phyloP scores from a whole-genome alignment of 2,888 invertebrate species.

The Amblyjoppa proteus region DNA sequence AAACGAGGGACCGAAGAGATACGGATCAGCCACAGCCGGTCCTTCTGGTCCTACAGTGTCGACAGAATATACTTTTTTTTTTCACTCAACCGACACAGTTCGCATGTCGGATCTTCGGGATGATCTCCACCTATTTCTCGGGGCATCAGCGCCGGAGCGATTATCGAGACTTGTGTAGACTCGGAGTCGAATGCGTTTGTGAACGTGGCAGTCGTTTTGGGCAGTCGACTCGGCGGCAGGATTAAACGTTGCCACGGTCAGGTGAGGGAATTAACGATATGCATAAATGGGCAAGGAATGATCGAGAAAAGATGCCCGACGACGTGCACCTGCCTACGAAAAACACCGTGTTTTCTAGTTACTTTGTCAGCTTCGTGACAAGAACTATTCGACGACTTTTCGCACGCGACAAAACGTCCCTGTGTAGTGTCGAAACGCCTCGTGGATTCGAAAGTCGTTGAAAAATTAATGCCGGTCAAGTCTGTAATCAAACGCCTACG shows the following conservation, averaged over 20 bases:
- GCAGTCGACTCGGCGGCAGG: not conserved
- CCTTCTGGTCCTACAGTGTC: constrained; percentile 48
- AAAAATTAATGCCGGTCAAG: constrained; percentile 69
- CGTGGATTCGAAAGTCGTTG: constrained; percentile 52
- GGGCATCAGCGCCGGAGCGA: constrained; percentile 23
- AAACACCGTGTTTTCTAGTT: not conserved
- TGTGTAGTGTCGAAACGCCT: not conserved
- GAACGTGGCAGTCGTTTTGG: not conserved
- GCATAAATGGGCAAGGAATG: not conserved
- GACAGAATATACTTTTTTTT: constrained; percentile 56
- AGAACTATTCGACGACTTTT: constrained; percentile 5
- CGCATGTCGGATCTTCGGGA: constrained; percentile 34
- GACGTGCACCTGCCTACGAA: not conserved
- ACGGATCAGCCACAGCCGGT: constrained; percentile 70
- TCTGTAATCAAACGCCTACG: constrained; percentile 70
- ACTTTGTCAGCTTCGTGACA: not conserved
- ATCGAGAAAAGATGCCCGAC: not conserved
- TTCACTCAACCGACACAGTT: constrained; percentile 20
- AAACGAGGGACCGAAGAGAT: constrained; percentile 69
- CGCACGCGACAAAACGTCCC: constrained; percentile 5
- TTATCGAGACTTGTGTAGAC: constrained; percentile 21
- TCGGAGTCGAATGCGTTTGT: not conserved
- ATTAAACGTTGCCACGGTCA: constrained; percentile 5
- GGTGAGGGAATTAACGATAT: not conserved
- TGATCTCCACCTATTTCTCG: constrained; percentile 45